Percentiles rank a stretch among this genome's conserved stretches.
phyloP scores from a whole-genome alignment of 2,888 invertebrate genomes.

The Hirtodrosophila trivittata region DNA sequence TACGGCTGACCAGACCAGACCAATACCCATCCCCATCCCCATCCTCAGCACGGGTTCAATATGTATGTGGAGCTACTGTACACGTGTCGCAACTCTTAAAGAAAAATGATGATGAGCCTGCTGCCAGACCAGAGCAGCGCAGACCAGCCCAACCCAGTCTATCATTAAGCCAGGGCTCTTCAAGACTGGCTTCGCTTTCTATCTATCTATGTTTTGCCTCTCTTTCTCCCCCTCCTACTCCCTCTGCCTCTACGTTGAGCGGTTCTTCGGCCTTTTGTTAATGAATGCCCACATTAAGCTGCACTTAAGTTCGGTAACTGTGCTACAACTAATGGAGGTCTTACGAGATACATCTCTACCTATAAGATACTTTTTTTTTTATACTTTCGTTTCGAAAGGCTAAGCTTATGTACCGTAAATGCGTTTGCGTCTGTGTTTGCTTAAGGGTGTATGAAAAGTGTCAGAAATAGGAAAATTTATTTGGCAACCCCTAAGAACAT shows the following conservation, averaged over 20 bases:
- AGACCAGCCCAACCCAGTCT: conserved; percentile 19
- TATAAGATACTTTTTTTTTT: conserved; percentile 7
- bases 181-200: conserved; percentile 7
- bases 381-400: neutral
- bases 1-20: conserved; percentile 14
- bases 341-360: conserved; percentile 1
- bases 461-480: conserved; percentile 8
- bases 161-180: conserved; percentile 43
- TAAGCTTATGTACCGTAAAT: conserved; percentile 18
- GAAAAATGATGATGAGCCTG: conserved; percentile 60
- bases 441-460: conserved; percentile 34
- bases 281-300: conserved; percentile 63
- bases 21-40: neutral
- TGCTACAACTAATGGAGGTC: conserved; percentile 56
- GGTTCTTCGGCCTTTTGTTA: conserved; percentile 29
- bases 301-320: conserved; percentile 60
- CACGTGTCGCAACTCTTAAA: conserved; percentile 25
- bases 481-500: conserved; percentile 24
- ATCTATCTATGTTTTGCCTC: neutral
- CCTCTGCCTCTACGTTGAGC: neutral
- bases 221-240: neutral
- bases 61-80: conserved; percentile 31
- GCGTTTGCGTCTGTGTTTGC: neutral
- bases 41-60: conserved; percentile 20
- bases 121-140: too few species aligned